Base-by-base conservation (phyloP, 1,140 invertebrate species). In the Liolophura sinensis region DNA sequence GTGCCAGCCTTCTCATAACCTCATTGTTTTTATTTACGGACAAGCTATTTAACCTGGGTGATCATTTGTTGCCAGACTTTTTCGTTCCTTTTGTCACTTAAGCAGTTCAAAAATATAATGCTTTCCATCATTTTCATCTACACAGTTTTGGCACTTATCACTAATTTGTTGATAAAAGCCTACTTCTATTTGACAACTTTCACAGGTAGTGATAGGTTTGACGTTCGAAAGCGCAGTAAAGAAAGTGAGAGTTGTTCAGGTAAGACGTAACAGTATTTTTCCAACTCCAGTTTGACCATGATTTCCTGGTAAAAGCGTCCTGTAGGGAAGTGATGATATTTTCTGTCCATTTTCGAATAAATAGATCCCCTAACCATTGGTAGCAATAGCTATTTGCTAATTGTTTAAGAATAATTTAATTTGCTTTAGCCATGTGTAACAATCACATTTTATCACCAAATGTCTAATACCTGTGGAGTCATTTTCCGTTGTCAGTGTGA, bases 51-150 rank as follows among this genome's bases (percentile, higher is more conserved):
- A n/a, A n/a, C n/a, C n/a, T n/a, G n/a, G n/a, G n/a, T n/a, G n/a
- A n/a, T n/a, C n/a, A n/a, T n/a, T n/a, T n/a, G n/a, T n/a, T n/a
- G n/a, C n/a, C n/a, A n/a, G n/a, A n/a, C 14, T 40, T 50, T 54
- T 20, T 22, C 31, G 7, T 54, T 49, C 55, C 61, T 12, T 46
- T 48, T 22, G n/a, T 50, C 16, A 54, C 18, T 18, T 27, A 48
- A 63, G 5, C 55, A 48, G 25, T 16, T 65, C 54, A 49, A 59
- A 27, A n/a, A n/a, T 50, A 65, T 24, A 65, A 65, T 65, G 64
- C 58, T 59, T 51, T 51, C 51, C 64, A 27, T n/a, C n/a, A n/a
- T n/a, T n/a, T n/a, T 65, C 64, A 18, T 65, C 57, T 59, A 47
- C 40, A 7, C 18, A 25, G 49, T n/a, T 46, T 48, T 59, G 24